phyloP scores from a whole-genome alignment of 2,113 vertebrate species.

The Bubo bubo region DNA sequence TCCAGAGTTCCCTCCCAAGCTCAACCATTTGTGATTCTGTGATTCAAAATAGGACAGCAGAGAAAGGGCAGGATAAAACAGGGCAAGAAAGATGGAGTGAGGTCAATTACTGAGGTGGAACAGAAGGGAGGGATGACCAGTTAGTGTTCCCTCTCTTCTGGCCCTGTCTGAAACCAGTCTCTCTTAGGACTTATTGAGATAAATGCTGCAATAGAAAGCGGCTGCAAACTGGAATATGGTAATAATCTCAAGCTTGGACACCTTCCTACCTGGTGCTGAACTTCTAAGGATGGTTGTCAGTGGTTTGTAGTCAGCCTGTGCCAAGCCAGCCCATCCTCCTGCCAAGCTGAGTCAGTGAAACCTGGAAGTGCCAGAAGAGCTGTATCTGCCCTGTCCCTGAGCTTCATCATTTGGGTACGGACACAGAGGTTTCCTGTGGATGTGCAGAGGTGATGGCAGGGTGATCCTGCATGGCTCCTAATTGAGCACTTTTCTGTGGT shows the following conservation, averaged over 20 bases:
- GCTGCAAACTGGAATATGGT: background rate
- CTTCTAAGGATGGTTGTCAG: background rate
- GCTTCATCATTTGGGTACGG: background rate
- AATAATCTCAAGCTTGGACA: background rate
- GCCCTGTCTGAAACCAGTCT: background rate
- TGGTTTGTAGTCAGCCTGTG: background rate
- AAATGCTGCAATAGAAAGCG: background rate
- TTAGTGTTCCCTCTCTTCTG: background rate
- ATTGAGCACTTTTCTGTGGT: background rate
- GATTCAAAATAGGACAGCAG: background rate
- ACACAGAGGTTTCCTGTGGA: background rate
- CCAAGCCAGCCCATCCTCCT: background rate
- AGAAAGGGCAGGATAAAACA: background rate
- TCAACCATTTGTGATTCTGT: background rate
- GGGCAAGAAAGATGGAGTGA: background rate
- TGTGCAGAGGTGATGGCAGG: background rate
- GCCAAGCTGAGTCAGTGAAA: fast-evolving
- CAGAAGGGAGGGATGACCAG: background rate
- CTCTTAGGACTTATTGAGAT: background rate
- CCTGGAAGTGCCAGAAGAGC: background rate
- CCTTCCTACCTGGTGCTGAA: background rate
- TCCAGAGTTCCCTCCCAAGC: background rate
- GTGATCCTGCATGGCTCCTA: background rate
- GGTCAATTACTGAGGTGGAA: background rate
- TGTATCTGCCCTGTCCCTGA: background rate